Base-by-base conservation (phyloP, 1,140 invertebrate species). In the Portunus trituberculatus region DNA sequence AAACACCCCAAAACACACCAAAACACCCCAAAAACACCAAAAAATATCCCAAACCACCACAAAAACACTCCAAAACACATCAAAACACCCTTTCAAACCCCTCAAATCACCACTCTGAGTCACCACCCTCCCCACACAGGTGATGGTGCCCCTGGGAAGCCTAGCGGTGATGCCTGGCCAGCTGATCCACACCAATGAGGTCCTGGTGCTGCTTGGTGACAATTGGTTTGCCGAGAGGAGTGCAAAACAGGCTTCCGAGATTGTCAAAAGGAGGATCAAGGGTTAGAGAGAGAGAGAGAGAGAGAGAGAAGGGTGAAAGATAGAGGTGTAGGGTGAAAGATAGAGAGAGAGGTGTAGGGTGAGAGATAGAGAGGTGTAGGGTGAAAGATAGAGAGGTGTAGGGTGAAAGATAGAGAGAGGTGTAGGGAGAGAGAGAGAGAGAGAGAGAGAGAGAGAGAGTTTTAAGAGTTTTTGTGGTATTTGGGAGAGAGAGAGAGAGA, bases 161-260 rank as follows among this genome's bases (percentile, higher is more conserved):
- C 86, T 96, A 91, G 98, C 98, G 0, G 97, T 98, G 89, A 98
- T 98, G 97, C 98, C 97, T 96, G 98, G 98, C 39, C 97, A 97
- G 96, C 96, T 98, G 46, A 97, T 97, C 29, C 98, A 98, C 95
- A 98, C 98, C 1, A 98, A 98, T 97, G 98, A 98, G 97, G 97
- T 98, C 29, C 96, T 98, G 82, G 98, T 98, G 45, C 97, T 97
- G 4, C 96, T 98, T 14, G 98, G 98, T 45, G 98, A 98, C 96
- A 98, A 98, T 95, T 98, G 98, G 97, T 98, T 98, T 97, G 97
- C 97, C 20, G 98, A 98, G 96, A 97, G 98, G 88, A 98, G 98
- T 82, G 97, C 98, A 8, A 97, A 97, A 95, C 97, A 98, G 96
- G 98, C 98, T 1, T 96, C 96, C n/a, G 97, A 97, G 32, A 97